phyloP scores from a whole-genome alignment of 2,797 vertebrate genomes.

The Cossypha dichroa region DNA sequence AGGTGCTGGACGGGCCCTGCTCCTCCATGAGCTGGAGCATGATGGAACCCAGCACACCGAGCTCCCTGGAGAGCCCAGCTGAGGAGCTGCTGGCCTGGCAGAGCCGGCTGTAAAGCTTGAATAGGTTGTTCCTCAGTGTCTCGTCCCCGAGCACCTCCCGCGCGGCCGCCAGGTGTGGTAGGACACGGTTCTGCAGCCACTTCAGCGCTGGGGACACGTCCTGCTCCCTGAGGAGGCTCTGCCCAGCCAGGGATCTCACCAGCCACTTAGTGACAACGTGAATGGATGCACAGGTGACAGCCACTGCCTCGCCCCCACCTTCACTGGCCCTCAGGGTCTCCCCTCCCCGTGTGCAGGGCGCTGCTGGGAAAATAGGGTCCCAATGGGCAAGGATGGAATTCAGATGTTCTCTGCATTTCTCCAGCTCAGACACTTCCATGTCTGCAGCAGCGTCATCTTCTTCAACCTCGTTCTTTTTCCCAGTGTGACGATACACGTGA shows the following conservation, averaged over 20 bases:
- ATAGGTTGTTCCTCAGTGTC: constrained; percentile 70
- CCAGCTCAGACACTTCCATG: constrained; percentile 50
- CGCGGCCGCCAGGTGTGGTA: constrained; percentile 35
- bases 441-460: constrained; percentile 28
- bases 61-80: neutral
- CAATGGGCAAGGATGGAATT: constrained; percentile 82
- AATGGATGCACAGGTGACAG: constrained; percentile 24
- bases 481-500: neutral
- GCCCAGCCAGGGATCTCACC: constrained; percentile 74
- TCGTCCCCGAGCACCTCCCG: constrained; percentile 73
- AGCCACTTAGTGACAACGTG: constrained; percentile 80
- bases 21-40: constrained; percentile 82
- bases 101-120: constrained; percentile 80
- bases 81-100: constrained; percentile 29
- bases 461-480: constrained; percentile 15
- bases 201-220: constrained; percentile 63
- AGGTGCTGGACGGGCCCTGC: constrained; percentile 20
- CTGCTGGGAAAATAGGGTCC: constrained; percentile 65
- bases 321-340: neutral
- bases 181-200: constrained; percentile 79
- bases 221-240: constrained; percentile 44
- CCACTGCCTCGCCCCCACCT: neutral
- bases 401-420: constrained; percentile 77
- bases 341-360: neutral
- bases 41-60: constrained; percentile 75